A percentile compares a stretch with the other conserved stretches of the same genome.
These are phyloP conservation scores for Latrodectus elegans DNA, from an alignment of 2,888 invertebrate genomes.

Conservation along the genomic window DNA sequence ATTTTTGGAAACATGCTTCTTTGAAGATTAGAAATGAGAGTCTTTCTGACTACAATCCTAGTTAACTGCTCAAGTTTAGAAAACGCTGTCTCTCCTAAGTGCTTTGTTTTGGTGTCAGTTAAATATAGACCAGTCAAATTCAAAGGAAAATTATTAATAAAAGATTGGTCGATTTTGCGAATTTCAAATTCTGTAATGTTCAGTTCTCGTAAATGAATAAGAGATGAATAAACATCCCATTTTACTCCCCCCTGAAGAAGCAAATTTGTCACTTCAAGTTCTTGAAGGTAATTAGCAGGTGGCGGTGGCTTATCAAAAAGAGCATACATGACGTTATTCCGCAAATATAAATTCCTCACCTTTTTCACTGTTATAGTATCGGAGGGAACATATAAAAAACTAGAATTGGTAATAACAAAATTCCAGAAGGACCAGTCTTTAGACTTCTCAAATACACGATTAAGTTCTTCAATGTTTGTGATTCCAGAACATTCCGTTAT, in stretches of 20 bases:
- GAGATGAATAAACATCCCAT: conserved; percentile 22
- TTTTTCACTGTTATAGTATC: conserved; percentile 7
- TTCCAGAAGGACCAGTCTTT: conserved; percentile 22
- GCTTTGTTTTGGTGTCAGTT: background rate
- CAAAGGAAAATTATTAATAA: conserved; percentile 10
- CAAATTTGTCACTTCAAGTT: conserved; percentile 22
- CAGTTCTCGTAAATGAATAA: conserved; percentile 15
- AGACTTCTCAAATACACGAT: conserved; percentile 3
- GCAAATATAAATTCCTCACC: background rate
- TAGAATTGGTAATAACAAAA: conserved; percentile 8
- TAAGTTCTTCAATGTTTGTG: background rate
- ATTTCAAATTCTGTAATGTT: conserved; percentile 19
- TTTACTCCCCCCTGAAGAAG: conserved; percentile 14
- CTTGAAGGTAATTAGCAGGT: background rate
- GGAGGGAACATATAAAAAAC: conserved; percentile 21
- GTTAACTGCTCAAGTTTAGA: conserved; percentile 15
- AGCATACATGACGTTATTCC: background rate
- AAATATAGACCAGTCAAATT: conserved; percentile 16
- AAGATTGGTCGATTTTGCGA: conserved; percentile 12
- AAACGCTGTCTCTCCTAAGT: conserved; percentile 7
- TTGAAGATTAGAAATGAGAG: background rate
- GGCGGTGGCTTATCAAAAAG: background rate
- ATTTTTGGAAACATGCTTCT: conserved; percentile 11
- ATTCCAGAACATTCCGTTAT: background rate
- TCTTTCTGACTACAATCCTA: conserved; percentile 10